These are phyloP conservation scores for Rhinichthys klamathensis DNA, from an alignment of 2,113 vertebrate species.

Conservation along the genomic window DNA sequence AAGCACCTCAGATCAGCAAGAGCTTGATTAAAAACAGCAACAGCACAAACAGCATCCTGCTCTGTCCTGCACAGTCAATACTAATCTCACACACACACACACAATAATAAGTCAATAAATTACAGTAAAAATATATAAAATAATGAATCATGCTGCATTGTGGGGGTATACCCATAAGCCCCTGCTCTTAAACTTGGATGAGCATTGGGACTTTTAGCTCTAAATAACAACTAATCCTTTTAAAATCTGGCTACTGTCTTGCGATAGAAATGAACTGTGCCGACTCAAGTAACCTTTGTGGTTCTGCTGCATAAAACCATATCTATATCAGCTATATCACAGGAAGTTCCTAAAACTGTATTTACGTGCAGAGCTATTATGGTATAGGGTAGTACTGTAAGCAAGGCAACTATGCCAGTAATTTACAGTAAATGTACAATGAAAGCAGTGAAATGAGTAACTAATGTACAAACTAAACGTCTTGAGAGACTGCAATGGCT, in stretches of 20 bases:
- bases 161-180: neutral
- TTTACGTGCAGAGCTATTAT: neutral
- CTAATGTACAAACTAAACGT: neutral
- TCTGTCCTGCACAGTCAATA: neutral
- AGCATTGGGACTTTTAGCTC: neutral
- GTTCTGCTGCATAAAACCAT: neutral
- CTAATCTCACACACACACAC: neutral
- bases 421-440: neutral
- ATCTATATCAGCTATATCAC: neutral
- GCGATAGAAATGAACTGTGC: neutral
- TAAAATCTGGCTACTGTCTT: neutral
- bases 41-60: neutral
- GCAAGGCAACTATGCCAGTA: neutral
- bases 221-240: too few relatives aligned
- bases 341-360: neutral
- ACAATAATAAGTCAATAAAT: neutral
- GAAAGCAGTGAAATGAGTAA: neutral
- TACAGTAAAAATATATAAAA: neutral
- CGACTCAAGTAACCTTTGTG: neutral
- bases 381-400: neutral
- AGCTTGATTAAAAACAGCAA: constrained; percentile 6
- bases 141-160: neutral
- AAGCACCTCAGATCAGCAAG: constrained; percentile 26
- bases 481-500: neutral
- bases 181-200: neutral